A percentile compares a stretch with the other conserved stretches of the same genome.
These are phyloP conservation scores for Triplophysa dalaica DNA, from an alignment of 2,113 vertebrate species.

Conservation along the genomic window DNA sequence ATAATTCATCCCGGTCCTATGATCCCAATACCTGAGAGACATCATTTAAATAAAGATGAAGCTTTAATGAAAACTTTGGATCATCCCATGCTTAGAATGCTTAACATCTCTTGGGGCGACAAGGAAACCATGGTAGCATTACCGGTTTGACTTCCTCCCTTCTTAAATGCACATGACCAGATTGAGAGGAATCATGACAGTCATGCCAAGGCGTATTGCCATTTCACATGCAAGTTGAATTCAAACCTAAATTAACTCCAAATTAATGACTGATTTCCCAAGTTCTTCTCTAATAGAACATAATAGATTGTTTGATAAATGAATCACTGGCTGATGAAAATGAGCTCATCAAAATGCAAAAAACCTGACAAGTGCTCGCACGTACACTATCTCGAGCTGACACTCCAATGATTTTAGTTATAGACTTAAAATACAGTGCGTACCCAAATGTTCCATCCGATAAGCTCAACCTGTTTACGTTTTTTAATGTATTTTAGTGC, in stretches of 20 bases:
- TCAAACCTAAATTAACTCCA: constrained; percentile 32
- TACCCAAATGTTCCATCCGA: constrained; percentile 2
- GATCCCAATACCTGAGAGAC: constrained; percentile 3
- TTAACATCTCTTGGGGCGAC: background rate
- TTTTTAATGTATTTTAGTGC: background rate
- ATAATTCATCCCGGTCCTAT: background rate
- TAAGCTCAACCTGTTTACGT: background rate
- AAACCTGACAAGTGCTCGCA: background rate
- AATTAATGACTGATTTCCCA: constrained; percentile 43
- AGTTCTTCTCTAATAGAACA: constrained; percentile 32
- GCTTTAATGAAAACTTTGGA: background rate
- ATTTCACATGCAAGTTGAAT: constrained; percentile 1
- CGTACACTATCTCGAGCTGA: background rate
- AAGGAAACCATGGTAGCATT: background rate
- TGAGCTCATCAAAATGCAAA: constrained; percentile 43
- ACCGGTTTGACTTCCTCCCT: background rate
- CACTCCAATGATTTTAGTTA: constrained; percentile 2
- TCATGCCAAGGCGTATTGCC: background rate
- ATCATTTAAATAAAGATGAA: constrained; percentile 16
- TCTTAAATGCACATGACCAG: background rate
- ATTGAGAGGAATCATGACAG: background rate
- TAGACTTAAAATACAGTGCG: background rate
- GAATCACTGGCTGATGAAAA: constrained; percentile 43
- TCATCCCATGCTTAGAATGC: background rate
- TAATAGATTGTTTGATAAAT: constrained; percentile 53